Evolutionary conservation across 2,888 invertebrate species (phyloP).

Genomic region (Caenorhabditis imperialis): DNA sequence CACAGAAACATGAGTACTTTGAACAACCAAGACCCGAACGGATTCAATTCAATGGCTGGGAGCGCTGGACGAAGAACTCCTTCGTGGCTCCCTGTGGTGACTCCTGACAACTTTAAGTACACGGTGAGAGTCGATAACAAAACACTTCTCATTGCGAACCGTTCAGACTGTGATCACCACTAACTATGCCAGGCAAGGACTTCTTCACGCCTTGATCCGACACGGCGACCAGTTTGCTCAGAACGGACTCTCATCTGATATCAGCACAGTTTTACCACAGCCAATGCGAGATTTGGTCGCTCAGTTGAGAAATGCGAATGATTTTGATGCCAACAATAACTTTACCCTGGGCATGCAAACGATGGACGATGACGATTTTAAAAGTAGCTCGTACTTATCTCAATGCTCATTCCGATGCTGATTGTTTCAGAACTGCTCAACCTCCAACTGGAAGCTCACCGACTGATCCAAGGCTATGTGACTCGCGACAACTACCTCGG

Average conservation of each 20-base stretch:
- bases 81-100: slow-evolving; percentile 4
- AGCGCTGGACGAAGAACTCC: background rate
- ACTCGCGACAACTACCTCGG: slow-evolving; percentile 4
- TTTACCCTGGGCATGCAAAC: background rate
- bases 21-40: slow-evolving; percentile 1
- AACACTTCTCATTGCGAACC: no score
- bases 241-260: background rate
- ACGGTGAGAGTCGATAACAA: slow-evolving; percentile 7
- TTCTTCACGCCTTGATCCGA: slow-evolving; percentile 11
- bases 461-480: background rate
- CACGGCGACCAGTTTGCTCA: slow-evolving; percentile 8
- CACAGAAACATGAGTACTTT: background rate
- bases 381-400: background rate
- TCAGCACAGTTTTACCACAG: background rate
- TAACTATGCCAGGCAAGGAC: background rate
- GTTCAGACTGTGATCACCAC: slow-evolving; percentile 12
- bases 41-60: background rate
- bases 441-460: slow-evolving; percentile 1
- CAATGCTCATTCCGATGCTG: no score
- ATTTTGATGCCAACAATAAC: background rate
- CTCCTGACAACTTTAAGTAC: slow-evolving; percentile 10
- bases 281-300: background rate
- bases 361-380: background rate
- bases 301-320: background rate
- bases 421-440: slow-evolving; percentile 12